A percentile compares a stretch with the other conserved stretches of the same genome.
phyloP scores from a whole-genome alignment of 2,113 vertebrate genomes.

The Rattus rattus region DNA sequence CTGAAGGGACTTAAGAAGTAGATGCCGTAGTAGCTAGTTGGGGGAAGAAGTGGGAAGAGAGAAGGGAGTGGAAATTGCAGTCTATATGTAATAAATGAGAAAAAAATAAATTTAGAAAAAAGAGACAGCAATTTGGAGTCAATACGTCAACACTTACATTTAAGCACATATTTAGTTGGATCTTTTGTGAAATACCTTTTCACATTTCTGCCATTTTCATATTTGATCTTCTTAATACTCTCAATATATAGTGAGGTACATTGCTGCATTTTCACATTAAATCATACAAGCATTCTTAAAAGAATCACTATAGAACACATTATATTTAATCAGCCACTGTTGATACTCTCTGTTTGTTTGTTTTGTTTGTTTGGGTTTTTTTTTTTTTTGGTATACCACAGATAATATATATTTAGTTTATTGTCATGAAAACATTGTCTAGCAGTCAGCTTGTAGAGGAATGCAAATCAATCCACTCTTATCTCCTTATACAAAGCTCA shows the following conservation, averaged over 20 bases:
- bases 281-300: not conserved
- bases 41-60: not conserved
- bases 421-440: too few relatives aligned
- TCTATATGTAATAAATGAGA: not conserved
- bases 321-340: not conserved
- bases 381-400: not conserved
- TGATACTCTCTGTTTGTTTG: not conserved
- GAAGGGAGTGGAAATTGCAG: not conserved
- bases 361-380: too few relatives aligned
- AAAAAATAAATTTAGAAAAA: not conserved
- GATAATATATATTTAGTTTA: not conserved
- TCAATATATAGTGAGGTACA: not conserved
- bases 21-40: not conserved
- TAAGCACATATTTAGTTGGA: not conserved
- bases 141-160: not conserved
- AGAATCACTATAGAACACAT: not conserved
- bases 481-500: too few relatives aligned
- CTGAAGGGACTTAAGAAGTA: not conserved
- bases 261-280: not conserved
- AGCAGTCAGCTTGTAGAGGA: too few relatives aligned
- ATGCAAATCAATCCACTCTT: too few relatives aligned
- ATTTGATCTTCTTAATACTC: not conserved
- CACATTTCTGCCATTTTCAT: not conserved
- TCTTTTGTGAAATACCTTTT: not conserved
- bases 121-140: not conserved